phyloP scores from a whole-genome alignment of 2,113 vertebrate genomes.

The Panurus biarmicus region DNA sequence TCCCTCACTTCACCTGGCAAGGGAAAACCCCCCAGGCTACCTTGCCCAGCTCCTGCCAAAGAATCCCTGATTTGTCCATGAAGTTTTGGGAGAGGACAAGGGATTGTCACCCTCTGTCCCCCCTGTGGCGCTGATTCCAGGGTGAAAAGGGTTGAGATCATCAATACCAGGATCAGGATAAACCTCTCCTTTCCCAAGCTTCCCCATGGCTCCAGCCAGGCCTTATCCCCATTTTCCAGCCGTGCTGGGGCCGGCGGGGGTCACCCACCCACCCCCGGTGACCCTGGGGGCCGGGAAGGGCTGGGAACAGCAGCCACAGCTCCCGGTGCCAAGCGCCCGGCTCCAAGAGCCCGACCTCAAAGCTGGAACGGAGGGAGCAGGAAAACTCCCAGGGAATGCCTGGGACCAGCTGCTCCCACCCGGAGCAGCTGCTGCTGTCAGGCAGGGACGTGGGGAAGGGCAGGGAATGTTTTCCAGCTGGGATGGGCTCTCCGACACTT shows the following conservation, averaged over 20 bases:
- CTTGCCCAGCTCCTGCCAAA: not conserved
- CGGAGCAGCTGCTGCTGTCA: constrained; percentile 52
- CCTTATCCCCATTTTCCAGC: not conserved
- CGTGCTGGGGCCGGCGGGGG: not conserved
- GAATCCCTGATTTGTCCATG: not conserved
- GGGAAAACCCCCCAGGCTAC: not conserved
- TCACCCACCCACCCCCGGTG: not conserved
- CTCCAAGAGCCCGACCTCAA: constrained; percentile 6
- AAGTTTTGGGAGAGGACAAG: not conserved
- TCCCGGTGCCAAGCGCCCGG: not conserved
- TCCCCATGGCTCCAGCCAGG: not conserved
- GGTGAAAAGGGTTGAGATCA: not conserved
- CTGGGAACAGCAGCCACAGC: constrained; percentile 34
- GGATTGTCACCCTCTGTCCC: not conserved
- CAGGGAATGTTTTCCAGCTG: constrained; percentile 5
- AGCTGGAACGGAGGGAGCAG: not conserved
- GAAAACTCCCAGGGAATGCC: constrained; percentile 37
- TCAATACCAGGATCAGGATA: accelerated
- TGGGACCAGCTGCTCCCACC: constrained; percentile 32
- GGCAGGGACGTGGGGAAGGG: not conserved
- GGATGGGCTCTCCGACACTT: not conserved
- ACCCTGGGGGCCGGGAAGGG: not conserved
- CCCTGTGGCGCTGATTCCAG: accelerated
- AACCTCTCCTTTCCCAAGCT: not conserved
- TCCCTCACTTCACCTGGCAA: not conserved